Base-by-base conservation (phyloP, 1,140 invertebrate genomes). In the Drosophila repleta region DNA sequence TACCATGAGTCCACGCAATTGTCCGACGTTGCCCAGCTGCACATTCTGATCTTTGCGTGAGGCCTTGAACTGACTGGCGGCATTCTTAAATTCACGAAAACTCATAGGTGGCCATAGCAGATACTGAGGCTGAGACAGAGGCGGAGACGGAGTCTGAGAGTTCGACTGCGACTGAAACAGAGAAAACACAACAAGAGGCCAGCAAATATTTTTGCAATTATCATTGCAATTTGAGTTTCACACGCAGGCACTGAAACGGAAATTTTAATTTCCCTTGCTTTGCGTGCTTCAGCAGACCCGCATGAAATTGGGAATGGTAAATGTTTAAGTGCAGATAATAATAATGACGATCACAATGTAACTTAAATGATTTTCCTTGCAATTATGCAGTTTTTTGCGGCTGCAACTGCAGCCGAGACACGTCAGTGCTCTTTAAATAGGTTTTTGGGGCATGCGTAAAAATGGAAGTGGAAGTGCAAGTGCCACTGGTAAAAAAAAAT, bases 251-350 rank as follows among this genome's bases (percentile, higher is more conserved):
- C 56, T 39, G 37, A 79, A 76, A 69, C 80, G 68, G 81, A 85
- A 85, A 85, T 80, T 85, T 81, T 81, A 85, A 85, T 85, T 85
- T 81, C 65, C 63, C 61, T 77, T 51, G 21, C 61, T 39, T 66
- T 65, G 74, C 81, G 65, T 76, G 81, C 74, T 74, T 20, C 18
- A 17, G 62, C 24, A 71, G 55, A 71, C 67, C 77, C 60, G 73
- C 66, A 53, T 74, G 29, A 18, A 55, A n/a, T 46, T 63, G 17
- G 71, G 63, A 76, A 79, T 69, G 48, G 35, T 43, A 18, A 41
- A 41, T 37, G n/a, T 52, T 67, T 8, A 63, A 83, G 67, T 61
- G 76, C 67, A 65, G 56, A 75, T 65, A 45, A 76, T 76, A 68
- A 73, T 55, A 48, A 46, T 37, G 10, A 46, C 15, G 29, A 17